Percentiles rank a stretch among this genome's conserved stretches.
phyloP scores from a whole-genome alignment of 2,113 vertebrate genomes.

The Nesospiza acunhae region DNA sequence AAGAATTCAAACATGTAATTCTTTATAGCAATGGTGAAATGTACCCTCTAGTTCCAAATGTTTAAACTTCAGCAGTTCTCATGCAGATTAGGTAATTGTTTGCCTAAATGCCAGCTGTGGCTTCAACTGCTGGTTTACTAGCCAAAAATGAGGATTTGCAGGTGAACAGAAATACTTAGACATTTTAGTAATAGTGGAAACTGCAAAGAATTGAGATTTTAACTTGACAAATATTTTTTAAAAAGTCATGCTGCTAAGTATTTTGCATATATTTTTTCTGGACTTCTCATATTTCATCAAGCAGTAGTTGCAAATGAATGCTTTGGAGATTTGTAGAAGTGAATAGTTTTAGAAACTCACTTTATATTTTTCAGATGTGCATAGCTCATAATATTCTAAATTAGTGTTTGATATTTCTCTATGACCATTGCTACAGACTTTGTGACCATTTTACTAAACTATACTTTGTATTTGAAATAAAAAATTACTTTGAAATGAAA shows the following conservation, averaged over 20 bases:
- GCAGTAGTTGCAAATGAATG: background rate
- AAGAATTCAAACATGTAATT: conserved; percentile 6
- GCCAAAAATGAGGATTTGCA: conserved; percentile 52
- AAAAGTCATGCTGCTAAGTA: background rate
- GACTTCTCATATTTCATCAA: background rate
- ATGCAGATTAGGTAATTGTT: conserved; percentile 64
- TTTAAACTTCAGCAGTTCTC: conserved; percentile 62
- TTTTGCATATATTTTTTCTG: background rate
- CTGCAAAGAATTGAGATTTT: background rate
- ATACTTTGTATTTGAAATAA: background rate
- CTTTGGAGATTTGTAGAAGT: background rate
- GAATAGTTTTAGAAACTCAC: background rate
- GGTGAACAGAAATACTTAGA: conserved; percentile 38
- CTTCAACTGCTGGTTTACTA: conserved; percentile 44
- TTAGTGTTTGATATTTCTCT: background rate
- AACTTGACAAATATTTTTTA: background rate
- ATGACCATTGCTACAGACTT: background rate
- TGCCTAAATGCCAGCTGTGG: conserved; percentile 58
- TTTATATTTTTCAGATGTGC: background rate
- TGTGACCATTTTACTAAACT: background rate
- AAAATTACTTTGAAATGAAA: background rate
- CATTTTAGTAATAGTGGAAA: background rate
- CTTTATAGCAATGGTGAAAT: background rate
- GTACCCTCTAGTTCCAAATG: conserved; percentile 7
- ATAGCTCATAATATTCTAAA: background rate